Evolutionary conservation across 2,888 invertebrate genomes (phyloP).

Genomic region (Leptinotarsa rubiginosa): DNA sequence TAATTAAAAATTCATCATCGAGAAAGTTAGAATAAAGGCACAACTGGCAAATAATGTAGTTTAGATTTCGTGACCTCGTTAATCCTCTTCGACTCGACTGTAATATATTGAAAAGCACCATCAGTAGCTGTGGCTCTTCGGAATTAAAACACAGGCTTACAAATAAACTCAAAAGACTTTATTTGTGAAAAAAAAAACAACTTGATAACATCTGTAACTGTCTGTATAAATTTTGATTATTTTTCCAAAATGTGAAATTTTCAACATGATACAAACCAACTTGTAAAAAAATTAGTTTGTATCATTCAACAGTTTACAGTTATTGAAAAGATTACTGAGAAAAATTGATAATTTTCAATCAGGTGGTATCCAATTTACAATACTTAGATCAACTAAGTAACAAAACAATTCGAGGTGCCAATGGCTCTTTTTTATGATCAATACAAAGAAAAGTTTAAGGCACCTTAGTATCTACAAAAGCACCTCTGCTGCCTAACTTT

Average conservation of each 20-base stretch:
- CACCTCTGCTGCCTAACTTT: constrained; percentile 43
- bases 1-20: no score
- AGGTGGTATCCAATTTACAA: constrained; percentile 23
- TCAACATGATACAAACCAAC: constrained; percentile 27
- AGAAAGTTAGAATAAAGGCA: no score
- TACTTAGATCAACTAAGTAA: constrained; percentile 48
- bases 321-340: constrained; percentile 5
- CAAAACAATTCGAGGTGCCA: constrained; percentile 45
- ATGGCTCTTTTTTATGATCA: constrained; percentile 31
- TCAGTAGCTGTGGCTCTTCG: no score
- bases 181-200: constrained; percentile 54
- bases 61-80: no score
- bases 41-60: no score
- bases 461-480: constrained; percentile 48
- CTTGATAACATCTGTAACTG: constrained; percentile 46
- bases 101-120: not conserved
- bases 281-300: not conserved
- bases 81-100: not conserved
- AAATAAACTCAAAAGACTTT: constrained; percentile 54
- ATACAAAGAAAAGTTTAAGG: constrained; percentile 43
- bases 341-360: constrained; percentile 16
- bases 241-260: constrained; percentile 31
- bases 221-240: constrained; percentile 47
- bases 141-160: constrained; percentile 46
- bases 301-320: constrained; percentile 19